Conservation (phyloP, 2,113 vertebrate genomes). For the Dolichotis patagonum region DNA sequence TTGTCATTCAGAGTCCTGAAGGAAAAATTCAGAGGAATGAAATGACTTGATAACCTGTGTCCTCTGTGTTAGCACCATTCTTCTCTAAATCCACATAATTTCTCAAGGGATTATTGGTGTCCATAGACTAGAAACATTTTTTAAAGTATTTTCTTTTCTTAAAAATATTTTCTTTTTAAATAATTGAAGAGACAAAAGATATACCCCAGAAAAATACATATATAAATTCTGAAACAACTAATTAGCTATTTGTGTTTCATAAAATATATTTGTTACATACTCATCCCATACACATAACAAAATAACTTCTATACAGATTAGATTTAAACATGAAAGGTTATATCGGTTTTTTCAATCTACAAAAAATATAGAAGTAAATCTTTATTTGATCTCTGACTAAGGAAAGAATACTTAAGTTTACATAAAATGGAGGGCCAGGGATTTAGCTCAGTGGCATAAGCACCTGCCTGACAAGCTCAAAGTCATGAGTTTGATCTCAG, state of each 20-base stretch:
- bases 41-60: not conserved
- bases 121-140: not conserved
- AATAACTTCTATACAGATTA: not conserved
- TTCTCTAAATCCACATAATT: slow-evolving; percentile 2
- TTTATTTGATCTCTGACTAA: not conserved
- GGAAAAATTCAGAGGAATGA: not conserved
- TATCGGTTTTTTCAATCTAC: not conserved
- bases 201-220: not conserved
- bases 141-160: not conserved
- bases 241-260: not conserved
- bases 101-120: not conserved
- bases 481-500: too few relatives aligned
- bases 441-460: too few relatives aligned
- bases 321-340: slow-evolving; percentile 13
- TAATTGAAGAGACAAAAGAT: slow-evolving; percentile 16
- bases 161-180: slow-evolving; percentile 26
- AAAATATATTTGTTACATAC: not conserved
- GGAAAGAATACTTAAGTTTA: not conserved
- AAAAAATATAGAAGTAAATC: slow-evolving; percentile 6
- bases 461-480: too few relatives aligned
- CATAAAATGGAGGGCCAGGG: not conserved
- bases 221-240: not conserved
- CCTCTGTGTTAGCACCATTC: not conserved
- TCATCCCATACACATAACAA: not conserved
- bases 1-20: not conserved